A percentile compares a stretch with the other conserved stretches of the same genome.
Conservation (phyloP, 2,797 vertebrate genomes). For the Spizella passerina region DNA sequence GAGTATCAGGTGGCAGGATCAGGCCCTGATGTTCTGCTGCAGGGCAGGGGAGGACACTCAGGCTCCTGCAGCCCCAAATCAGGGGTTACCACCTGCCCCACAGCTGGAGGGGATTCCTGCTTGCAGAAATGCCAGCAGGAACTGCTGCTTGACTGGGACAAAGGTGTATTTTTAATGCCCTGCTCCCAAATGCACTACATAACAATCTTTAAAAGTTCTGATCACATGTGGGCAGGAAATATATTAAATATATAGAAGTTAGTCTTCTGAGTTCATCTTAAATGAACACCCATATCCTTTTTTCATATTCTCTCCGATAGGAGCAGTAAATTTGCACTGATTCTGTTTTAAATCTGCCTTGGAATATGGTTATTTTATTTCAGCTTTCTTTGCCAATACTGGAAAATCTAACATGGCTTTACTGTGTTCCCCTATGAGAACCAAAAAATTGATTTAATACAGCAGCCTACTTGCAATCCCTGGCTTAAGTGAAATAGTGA, state of each 20-base stretch:
- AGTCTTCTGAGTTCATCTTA: not conserved
- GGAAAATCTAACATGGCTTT: conserved; percentile 14
- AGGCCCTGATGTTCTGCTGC: accelerated
- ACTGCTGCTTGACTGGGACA: not conserved
- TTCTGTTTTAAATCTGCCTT: not conserved
- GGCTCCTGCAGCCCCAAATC: not conserved
- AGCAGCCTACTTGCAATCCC: conserved; percentile 8
- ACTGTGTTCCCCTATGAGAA: not conserved
- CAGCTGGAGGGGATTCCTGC: not conserved
- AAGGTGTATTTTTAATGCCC: not conserved
- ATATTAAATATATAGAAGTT: not conserved
- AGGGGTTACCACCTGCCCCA: accelerated
- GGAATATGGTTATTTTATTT: conserved; percentile 13
- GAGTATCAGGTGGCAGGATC: not conserved
- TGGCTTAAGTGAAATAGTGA: not conserved
- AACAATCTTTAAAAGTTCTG: not conserved
- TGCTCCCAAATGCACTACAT: not conserved
- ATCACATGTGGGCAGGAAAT: not conserved
- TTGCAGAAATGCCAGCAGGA: not conserved
- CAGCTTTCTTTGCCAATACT: conserved; percentile 13
- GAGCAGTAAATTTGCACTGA: not conserved
- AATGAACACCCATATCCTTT: not conserved
- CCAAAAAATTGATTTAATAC: conserved; percentile 38
- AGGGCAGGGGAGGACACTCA: not conserved
- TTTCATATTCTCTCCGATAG: not conserved